phyloP scores from a whole-genome alignment of 2,888 invertebrate genomes.

The Bembecia ichneumoniformis region DNA sequence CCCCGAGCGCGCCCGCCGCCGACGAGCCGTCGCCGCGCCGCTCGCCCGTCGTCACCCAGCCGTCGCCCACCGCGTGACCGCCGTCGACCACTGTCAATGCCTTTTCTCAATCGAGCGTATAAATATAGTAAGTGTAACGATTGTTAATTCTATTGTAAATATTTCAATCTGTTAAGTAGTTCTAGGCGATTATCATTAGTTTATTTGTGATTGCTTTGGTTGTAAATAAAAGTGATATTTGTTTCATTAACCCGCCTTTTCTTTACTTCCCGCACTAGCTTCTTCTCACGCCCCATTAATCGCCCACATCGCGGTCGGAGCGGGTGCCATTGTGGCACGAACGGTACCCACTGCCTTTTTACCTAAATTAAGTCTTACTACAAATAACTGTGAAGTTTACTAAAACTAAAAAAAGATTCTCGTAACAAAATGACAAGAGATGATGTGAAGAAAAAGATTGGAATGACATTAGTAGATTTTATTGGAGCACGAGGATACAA shows the following conservation, averaged over 20 bases:
- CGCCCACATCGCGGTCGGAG: no score
- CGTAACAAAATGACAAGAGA: no score
- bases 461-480: no score
- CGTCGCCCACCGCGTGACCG: slow-evolving; percentile 58
- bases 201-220: slow-evolving; percentile 71
- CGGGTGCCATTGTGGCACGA: no score
- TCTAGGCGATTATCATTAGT: slow-evolving; percentile 67
- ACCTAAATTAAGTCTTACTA: no score
- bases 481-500: no score
- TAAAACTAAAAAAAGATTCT: no score
- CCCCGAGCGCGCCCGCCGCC: slow-evolving; percentile 21
- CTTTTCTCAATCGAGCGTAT: slow-evolving; percentile 21
- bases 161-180: slow-evolving; percentile 70
- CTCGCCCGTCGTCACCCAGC: slow-evolving; percentile 71
- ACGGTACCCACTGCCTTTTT: no score
- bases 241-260: slow-evolving; percentile 69
- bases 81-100: slow-evolving; percentile 36
- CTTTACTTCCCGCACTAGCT: background rate
- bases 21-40: slow-evolving; percentile 24
- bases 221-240: slow-evolving; percentile 73
- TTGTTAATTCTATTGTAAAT: slow-evolving; percentile 70
- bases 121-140: slow-evolving; percentile 32
- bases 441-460: no score
- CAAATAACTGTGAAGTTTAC: no score
- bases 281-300: background rate